These are phyloP conservation scores for Tauraco erythrolophus DNA, from an alignment of 2,113 vertebrate species.

Conservation along the genomic window DNA sequence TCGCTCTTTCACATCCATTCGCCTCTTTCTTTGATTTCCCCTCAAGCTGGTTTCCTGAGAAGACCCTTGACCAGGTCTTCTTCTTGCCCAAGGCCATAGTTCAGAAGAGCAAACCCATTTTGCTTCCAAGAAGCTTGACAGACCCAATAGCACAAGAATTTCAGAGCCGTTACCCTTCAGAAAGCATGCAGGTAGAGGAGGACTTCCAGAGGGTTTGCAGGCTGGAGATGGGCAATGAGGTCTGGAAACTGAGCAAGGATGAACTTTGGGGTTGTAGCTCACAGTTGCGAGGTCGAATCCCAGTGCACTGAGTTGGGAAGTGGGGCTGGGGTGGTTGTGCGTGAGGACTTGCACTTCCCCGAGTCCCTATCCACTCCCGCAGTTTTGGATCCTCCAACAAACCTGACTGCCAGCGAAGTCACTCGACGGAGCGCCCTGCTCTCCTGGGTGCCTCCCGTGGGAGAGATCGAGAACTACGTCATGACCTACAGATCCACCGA, in stretches of 20 bases:
- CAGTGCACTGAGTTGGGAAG: neutral
- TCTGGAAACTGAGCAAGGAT: neutral
- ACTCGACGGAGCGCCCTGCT: constrained; percentile 91
- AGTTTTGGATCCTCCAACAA: constrained; percentile 93
- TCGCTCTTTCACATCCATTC: neutral
- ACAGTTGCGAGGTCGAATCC: neutral
- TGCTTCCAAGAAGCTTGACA: neutral
- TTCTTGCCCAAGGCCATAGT: neutral
- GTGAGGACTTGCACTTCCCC: neutral
- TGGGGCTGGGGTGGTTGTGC: neutral
- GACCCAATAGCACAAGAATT: neutral
- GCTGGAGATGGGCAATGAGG: neutral
- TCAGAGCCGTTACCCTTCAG: neutral
- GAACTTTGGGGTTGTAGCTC: neutral
- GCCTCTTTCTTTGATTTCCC: neutral
- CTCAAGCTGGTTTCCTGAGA: neutral
- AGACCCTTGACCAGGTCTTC: neutral
- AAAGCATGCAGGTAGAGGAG: neutral
- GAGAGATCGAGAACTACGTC: constrained; percentile 95
- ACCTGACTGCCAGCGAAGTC: constrained; percentile 92
- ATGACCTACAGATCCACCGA: constrained; percentile 90
- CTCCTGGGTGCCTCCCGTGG: constrained; percentile 91
- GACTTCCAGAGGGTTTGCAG: neutral
- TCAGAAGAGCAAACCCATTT: neutral
- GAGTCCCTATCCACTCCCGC: neutral